These are phyloP conservation scores for Chanos chanos DNA, from an alignment of 2,797 vertebrate species.

Conservation along the genomic window DNA sequence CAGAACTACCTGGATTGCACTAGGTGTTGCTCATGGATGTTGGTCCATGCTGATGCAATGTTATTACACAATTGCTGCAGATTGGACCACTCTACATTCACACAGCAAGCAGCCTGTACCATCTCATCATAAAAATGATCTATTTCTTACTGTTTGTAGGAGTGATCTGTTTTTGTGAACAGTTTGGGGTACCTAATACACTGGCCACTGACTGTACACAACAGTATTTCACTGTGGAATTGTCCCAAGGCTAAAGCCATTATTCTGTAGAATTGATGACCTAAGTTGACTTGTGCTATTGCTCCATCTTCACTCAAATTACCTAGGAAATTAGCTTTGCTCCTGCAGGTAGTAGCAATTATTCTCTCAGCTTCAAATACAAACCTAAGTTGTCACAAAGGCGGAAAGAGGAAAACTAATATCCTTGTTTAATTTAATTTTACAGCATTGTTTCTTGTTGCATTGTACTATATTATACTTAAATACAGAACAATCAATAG, in stretches of 20 bases:
- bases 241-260: constrained; percentile 57
- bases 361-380: constrained; percentile 15
- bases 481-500: no score
- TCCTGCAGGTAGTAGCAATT: constrained; percentile 20
- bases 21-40: no score
- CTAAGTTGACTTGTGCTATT: constrained; percentile 45
- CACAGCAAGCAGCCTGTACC: no score
- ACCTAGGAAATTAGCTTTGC: constrained; percentile 57
- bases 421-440: no score
- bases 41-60: no score
- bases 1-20: no score
- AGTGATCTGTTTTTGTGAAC: background rate
- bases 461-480: no score
- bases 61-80: no score
- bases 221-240: constrained; percentile 19
- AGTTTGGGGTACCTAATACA: background rate
- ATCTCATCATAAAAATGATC: constrained; percentile 46
- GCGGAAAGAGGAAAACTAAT: no score
- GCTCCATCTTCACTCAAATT: constrained; percentile 52
- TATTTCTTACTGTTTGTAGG: background rate
- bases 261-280: constrained; percentile 69
- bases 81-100: no score
- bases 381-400: no score
- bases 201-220: background rate
- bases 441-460: no score